Evolutionary conservation across 2,888 invertebrate species (phyloP).

Genomic region (Vanessa cardui): DNA sequence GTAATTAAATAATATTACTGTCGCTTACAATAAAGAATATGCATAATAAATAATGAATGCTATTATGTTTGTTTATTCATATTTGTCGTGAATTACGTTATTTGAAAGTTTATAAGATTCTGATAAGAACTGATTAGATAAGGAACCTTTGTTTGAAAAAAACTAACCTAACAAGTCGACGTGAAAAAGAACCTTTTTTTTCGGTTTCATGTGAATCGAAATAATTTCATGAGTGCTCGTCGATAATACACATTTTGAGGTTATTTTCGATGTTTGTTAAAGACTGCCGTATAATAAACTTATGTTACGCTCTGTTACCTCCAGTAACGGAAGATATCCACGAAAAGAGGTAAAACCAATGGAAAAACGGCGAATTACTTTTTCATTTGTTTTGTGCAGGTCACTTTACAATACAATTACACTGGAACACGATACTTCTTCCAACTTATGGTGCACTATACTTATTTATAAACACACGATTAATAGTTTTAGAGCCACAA

Average conservation of each 20-base stretch:
- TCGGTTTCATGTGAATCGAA: background rate
- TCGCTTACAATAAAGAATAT: background rate
- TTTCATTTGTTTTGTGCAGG: conserved; percentile 20
- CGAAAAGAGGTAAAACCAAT: conserved; percentile 62
- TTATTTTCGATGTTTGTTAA: conserved; percentile 34
- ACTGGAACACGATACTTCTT: conserved; percentile 29
- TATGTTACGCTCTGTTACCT: conserved; percentile 62
- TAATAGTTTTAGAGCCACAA: conserved; percentile 16
- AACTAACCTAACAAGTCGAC: background rate
- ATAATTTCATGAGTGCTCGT: conserved; percentile 8
- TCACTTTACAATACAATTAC: conserved; percentile 31
- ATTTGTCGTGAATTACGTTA: background rate
- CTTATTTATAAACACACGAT: conserved; percentile 16
- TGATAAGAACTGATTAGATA: conserved; percentile 35
- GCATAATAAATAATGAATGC: background rate
- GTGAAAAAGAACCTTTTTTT: conserved; percentile 3
- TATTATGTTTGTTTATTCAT: conserved; percentile 11
- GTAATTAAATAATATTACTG: background rate
- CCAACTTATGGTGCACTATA: conserved; percentile 9
- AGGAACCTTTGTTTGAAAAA: conserved; percentile 11
- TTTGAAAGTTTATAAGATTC: conserved; percentile 28
- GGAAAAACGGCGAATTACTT: conserved; percentile 52
- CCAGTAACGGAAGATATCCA: conserved; percentile 59
- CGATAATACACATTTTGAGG: conserved; percentile 13
- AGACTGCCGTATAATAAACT: conserved; percentile 59